These are phyloP conservation scores for Galaxias olidus DNA, from an alignment of 2,797 vertebrate genomes.

Conservation along the genomic window DNA sequence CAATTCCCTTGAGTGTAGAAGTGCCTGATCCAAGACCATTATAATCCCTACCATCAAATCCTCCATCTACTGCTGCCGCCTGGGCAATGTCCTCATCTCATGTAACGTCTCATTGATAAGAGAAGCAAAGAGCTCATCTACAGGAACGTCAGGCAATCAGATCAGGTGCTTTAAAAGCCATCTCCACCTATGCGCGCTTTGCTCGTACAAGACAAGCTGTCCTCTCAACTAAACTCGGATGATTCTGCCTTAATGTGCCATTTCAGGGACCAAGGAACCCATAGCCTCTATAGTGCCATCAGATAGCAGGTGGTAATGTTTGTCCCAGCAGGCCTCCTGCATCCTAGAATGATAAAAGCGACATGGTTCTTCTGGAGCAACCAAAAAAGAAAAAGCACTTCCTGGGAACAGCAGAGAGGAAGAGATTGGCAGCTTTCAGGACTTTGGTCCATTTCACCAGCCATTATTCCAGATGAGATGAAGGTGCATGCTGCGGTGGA, in stretches of 20 bases:
- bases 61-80: slow-evolving; percentile 30
- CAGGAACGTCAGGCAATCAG: slow-evolving; percentile 70
- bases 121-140: slow-evolving; percentile 74
- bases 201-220: slow-evolving; percentile 70
- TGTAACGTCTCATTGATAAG: slow-evolving; percentile 77
- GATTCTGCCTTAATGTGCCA: slow-evolving; percentile 83
- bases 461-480: slow-evolving; percentile 54
- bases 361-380: slow-evolving; percentile 61
- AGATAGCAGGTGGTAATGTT: slow-evolving; percentile 73
- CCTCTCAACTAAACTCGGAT: slow-evolving; percentile 78
- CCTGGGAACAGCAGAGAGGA: slow-evolving; percentile 65
- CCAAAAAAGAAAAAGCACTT: slow-evolving; percentile 54
- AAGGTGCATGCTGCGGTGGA: slow-evolving; percentile 56
- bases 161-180: slow-evolving; percentile 76
- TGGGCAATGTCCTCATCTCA: slow-evolving; percentile 49
- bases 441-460: slow-evolving; percentile 74
- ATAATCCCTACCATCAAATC: slow-evolving; percentile 17
- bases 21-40: too few relatives aligned
- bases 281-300: slow-evolving; percentile 64
- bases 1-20: too few relatives aligned
- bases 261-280: slow-evolving; percentile 76
- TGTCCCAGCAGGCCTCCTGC: slow-evolving; percentile 65
- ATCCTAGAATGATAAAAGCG: slow-evolving; percentile 70
- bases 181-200: slow-evolving; percentile 63
- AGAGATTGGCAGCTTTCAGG: slow-evolving; percentile 72